These are phyloP conservation scores for Tyto alba DNA, from an alignment of 2,113 vertebrate species.

Conservation along the genomic window DNA sequence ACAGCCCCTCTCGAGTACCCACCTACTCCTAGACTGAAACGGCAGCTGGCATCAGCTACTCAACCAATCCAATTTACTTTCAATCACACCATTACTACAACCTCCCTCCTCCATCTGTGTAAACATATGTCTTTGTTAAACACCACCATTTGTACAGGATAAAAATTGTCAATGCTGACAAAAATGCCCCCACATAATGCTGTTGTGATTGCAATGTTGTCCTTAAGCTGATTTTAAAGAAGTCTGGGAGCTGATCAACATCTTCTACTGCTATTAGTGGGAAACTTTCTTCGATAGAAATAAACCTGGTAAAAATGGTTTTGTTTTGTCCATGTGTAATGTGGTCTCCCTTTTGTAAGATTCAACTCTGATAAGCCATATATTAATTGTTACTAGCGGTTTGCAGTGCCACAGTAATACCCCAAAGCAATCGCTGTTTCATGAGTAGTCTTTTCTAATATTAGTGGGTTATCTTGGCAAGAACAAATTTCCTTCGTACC, in stretches of 20 bases:
- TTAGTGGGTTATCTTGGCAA: not conserved
- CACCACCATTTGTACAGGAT: constrained; percentile 59
- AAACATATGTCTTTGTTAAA: constrained; percentile 68
- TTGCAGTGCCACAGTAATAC: not conserved
- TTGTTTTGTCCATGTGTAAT: not conserved
- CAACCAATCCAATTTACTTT: constrained; percentile 62
- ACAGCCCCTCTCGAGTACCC: not conserved
- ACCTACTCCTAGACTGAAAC: constrained; percentile 47
- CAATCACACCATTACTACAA: constrained; percentile 65
- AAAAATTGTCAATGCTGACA: constrained; percentile 67
- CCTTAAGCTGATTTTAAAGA: constrained; percentile 47
- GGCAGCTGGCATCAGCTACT: constrained; percentile 57
- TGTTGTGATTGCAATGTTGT: constrained; percentile 57
- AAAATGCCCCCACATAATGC: constrained; percentile 61
- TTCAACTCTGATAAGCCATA: not conserved
- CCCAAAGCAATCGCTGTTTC: not conserved
- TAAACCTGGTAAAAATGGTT: not conserved
- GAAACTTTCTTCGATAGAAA: not conserved
- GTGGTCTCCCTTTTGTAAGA: not conserved
- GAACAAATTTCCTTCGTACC: not conserved
- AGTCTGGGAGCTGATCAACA: constrained; percentile 39
- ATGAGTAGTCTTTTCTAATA: not conserved
- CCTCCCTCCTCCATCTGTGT: constrained; percentile 62
- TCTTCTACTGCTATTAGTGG: not conserved
- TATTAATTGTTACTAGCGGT: not conserved